Evolutionary conservation across 2,797 vertebrate species (phyloP).

Genomic region (Glyptemys insculpta): DNA sequence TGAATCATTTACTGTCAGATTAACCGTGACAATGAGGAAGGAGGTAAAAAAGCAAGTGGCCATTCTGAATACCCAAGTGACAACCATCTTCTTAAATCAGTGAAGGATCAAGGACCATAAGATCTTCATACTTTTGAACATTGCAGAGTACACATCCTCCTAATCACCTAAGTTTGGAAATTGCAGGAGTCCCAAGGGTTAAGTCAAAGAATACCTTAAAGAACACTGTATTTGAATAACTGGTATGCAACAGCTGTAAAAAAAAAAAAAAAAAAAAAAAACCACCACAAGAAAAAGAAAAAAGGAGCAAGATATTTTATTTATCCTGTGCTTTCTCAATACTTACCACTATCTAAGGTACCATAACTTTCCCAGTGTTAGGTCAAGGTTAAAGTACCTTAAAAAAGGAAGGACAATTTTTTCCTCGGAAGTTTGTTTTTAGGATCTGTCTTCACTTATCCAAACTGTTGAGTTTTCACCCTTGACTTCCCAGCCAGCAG

Average conservation of each 20-base stretch:
- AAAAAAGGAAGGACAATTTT: not conserved
- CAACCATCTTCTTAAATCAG: not conserved
- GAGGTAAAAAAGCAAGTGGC: not conserved
- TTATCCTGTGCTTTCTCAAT: not conserved
- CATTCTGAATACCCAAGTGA: not conserved
- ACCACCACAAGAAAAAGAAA: fast-evolving
- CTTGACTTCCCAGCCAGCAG: constrained; percentile 1
- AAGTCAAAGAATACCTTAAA: not conserved
- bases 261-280: not conserved
- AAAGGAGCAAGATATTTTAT: not conserved
- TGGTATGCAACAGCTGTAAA: not conserved
- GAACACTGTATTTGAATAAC: not conserved
- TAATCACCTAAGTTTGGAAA: not conserved
- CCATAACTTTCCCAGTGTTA: not conserved
- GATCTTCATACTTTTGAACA: not conserved
- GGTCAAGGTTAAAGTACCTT: not conserved
- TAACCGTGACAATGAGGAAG: not conserved
- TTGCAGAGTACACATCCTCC: not conserved
- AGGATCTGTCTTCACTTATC: not conserved
- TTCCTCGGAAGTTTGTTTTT: not conserved
- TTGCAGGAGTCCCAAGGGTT: not conserved
- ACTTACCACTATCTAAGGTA: not conserved
- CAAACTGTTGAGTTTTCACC: not conserved
- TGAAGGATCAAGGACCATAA: not conserved
- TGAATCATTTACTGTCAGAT: not conserved